Conservation (phyloP, 2,888 invertebrate genomes). For the Cyaniris semiargus region DNA sequence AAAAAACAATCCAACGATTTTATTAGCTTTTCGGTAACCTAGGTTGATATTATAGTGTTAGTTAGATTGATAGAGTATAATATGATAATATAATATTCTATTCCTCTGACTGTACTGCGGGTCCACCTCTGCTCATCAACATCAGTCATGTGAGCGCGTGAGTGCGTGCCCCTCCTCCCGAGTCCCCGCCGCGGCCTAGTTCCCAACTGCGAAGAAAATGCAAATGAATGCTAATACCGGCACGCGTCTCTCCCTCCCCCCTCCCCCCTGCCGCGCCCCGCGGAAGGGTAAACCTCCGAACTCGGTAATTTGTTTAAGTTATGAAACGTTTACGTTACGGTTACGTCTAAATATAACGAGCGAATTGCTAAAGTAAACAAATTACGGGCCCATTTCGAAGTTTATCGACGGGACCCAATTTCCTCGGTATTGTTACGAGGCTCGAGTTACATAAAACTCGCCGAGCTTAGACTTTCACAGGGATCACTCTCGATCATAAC, state of each 20-base stretch:
- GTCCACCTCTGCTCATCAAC: background rate
- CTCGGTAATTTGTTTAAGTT: conserved; percentile 32
- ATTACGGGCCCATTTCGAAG: background rate
- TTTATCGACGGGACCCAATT: background rate
- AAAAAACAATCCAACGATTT: too few species aligned
- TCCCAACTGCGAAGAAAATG: conserved; percentile 48
- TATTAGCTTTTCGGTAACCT: too few species aligned
- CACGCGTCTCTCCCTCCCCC: conserved; percentile 40
- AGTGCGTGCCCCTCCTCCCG: conserved; percentile 23
- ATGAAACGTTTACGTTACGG: conserved; percentile 31
- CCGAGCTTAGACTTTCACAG: background rate
- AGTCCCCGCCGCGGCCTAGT: conserved; percentile 37
- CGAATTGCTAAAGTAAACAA: conserved; percentile 12
- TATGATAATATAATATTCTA: too few species aligned
- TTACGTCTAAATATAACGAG: conserved; percentile 18
- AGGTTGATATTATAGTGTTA: too few species aligned
- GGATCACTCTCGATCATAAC: background rate
- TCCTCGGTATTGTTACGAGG: background rate
- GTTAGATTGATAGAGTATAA: too few species aligned
- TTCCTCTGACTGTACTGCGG: too few species aligned
- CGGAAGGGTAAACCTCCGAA: conserved; percentile 13
- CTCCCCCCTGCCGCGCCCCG: background rate
- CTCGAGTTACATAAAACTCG: background rate
- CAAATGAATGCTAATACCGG: conserved; percentile 55
- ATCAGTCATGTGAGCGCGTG: background rate